phyloP scores from a whole-genome alignment of 2,797 vertebrate genomes.

The Menidia menidia region DNA sequence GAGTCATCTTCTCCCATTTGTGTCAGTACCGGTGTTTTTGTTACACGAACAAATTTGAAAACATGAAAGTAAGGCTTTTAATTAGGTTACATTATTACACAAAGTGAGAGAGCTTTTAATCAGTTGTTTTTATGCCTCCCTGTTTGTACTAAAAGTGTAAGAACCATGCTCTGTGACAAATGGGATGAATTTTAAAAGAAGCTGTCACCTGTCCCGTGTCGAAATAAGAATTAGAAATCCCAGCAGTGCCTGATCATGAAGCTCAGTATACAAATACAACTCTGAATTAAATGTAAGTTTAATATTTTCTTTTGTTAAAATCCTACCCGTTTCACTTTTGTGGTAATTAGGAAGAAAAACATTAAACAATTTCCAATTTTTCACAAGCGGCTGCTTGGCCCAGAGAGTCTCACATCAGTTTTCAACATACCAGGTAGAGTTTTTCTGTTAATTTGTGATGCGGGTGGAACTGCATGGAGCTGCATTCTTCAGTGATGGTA shows the following conservation, averaged over 20 bases:
- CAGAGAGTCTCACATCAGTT: background rate
- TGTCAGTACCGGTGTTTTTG: background rate
- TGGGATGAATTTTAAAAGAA: conserved; percentile 52
- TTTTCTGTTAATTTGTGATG: background rate
- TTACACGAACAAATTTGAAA: conserved; percentile 5
- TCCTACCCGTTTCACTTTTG: conserved; percentile 15
- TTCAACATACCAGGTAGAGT: background rate
- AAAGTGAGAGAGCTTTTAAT: conserved; percentile 41
- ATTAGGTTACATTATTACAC: conserved; percentile 40
- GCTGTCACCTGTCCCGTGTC: conserved; percentile 11
- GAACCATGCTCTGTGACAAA: conserved; percentile 34
- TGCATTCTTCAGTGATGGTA: background rate
- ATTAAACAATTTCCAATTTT: background rate
- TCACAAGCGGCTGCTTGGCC: background rate
- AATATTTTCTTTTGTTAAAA: conserved; percentile 27
- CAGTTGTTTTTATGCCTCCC: conserved; percentile 19
- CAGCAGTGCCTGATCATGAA: conserved; percentile 34
- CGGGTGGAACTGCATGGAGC: background rate
- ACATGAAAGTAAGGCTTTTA: conserved; percentile 20
- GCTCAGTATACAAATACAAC: conserved; percentile 44
- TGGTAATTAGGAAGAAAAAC: conserved; percentile 12
- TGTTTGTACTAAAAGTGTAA: conserved; percentile 43
- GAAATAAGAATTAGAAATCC: conserved; percentile 35
- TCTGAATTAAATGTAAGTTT: conserved; percentile 18
- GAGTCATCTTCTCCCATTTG: too few species aligned